A percentile compares a stretch with the other conserved stretches of the same genome.
Evolutionary conservation across 2,888 invertebrate species (phyloP).

Genomic region (Oxycera nigricornis): DNA sequence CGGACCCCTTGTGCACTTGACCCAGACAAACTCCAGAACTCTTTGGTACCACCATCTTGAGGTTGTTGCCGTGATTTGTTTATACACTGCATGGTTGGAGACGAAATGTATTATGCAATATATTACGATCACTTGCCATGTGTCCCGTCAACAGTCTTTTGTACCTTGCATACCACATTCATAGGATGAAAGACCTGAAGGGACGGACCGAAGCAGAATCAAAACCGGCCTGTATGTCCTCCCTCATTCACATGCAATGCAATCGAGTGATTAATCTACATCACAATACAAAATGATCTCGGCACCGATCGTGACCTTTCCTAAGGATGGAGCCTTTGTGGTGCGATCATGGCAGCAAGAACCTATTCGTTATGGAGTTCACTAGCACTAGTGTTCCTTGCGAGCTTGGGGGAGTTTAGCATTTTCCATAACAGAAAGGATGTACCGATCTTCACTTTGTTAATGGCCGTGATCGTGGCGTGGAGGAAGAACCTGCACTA

Average conservation of each 20-base stretch:
- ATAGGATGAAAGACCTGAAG: not conserved
- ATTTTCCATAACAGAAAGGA: too few relatives aligned
- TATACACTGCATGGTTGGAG: not conserved
- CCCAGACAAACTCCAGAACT: not conserved
- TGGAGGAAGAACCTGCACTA: conserved; percentile 8
- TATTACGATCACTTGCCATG: not conserved
- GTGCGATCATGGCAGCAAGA: not conserved
- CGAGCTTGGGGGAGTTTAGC: too few relatives aligned
- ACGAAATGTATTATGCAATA: not conserved
- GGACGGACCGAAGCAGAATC: not conserved
- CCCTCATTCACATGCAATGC: conserved; percentile 1
- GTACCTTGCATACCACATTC: not conserved
- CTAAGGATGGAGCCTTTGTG: not conserved
- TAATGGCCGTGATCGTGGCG: too few relatives aligned
- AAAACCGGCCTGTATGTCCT: not conserved
- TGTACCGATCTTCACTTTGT: too few relatives aligned
- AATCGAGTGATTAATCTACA: conserved; percentile 26
- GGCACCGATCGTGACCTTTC: conserved; percentile 32
- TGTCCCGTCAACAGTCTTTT: not conserved
- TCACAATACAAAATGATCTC: conserved; percentile 29
- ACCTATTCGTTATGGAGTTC: too few relatives aligned
- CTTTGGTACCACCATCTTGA: not conserved
- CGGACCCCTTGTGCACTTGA: conserved; percentile 20
- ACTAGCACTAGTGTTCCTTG: too few relatives aligned
- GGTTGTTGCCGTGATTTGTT: not conserved